Conservation (phyloP, 2,797 vertebrate species). For the Danio aesculapii region DNA sequence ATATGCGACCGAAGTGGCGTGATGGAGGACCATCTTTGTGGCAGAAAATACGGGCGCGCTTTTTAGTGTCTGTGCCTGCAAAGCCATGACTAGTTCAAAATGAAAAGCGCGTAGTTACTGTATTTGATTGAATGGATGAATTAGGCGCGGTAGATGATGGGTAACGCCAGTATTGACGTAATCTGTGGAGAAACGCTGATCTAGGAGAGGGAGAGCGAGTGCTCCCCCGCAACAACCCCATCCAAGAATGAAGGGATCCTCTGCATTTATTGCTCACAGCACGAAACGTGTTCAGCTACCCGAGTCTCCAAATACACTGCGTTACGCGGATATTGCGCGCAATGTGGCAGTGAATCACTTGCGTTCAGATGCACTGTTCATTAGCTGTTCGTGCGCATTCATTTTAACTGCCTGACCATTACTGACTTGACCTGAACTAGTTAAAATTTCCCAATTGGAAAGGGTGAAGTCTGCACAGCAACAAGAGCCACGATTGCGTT, state of each 20-base stretch:
- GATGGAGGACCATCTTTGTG: conserved; percentile 28
- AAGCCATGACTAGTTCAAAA: not conserved
- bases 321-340: not conserved
- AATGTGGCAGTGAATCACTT: not conserved
- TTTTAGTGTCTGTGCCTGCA: not conserved
- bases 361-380: not conserved
- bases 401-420: not conserved
- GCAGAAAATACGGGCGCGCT: not conserved
- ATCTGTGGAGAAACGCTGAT: conserved; percentile 50
- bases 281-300: conserved; percentile 23
- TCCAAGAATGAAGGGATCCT: conserved; percentile 67
- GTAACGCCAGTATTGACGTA: conserved; percentile 44
- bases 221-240: conserved; percentile 65
- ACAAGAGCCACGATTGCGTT: conserved; percentile 85
- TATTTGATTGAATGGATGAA: not conserved
- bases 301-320: not conserved
- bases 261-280: conserved; percentile 59
- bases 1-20: conserved; percentile 44
- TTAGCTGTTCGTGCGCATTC: not conserved
- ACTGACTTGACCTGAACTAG: conserved; percentile 65
- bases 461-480: conserved; percentile 85
- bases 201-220: conserved; percentile 57
- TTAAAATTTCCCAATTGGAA: conserved; percentile 74
- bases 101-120: not conserved
- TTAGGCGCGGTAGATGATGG: not conserved